Conservation (phyloP, 2,797 vertebrate genomes). For the Nannoperca australis region DNA sequence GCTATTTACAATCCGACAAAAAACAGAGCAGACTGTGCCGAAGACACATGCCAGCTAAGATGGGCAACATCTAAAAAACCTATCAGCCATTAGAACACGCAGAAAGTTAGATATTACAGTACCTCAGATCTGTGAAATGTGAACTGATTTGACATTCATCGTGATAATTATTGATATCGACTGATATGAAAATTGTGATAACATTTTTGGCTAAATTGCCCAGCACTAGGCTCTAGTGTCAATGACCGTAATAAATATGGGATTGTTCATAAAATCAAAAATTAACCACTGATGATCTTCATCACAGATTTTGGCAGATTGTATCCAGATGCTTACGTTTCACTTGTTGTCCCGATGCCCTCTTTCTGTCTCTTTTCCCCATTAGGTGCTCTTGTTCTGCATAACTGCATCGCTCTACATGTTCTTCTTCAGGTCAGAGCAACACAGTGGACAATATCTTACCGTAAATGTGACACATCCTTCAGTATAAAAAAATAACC, state of each 20-base stretch:
- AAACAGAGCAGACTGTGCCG: no score
- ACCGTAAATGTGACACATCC: background rate
- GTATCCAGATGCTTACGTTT: background rate
- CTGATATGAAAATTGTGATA: no score
- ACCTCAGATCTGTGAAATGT: no score
- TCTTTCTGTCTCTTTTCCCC: constrained; percentile 16
- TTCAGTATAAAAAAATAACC: background rate
- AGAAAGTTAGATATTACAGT: no score
- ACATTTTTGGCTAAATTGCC: no score
- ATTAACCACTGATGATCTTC: background rate
- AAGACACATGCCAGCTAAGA: no score
- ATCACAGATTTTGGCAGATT: background rate
- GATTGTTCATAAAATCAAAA: background rate
- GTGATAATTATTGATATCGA: no score
- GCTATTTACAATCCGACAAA: no score
- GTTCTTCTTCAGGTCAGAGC: constrained; percentile 87
- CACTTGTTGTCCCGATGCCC: constrained; percentile 1
- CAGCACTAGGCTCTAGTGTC: background rate
- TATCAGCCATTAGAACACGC: no score
- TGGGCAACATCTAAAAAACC: no score
- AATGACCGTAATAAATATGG: background rate
- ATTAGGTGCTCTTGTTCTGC: constrained; percentile 87
- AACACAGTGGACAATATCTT: background rate
- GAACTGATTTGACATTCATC: no score
- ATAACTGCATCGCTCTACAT: constrained; percentile 87